phyloP scores from a whole-genome alignment of 2,888 invertebrate genomes.

The Perdita meconis region DNA sequence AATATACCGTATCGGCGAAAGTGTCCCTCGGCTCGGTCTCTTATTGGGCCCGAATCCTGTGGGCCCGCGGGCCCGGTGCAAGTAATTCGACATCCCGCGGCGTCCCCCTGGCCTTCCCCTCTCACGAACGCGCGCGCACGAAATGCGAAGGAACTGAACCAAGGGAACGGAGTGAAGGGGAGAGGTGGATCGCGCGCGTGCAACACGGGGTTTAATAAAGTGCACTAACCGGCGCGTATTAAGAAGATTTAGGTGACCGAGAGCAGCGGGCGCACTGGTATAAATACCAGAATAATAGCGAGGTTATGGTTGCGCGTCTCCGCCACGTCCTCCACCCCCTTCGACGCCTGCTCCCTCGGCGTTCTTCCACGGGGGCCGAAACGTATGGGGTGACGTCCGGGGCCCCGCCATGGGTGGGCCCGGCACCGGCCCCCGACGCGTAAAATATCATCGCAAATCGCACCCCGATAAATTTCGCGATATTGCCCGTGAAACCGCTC shows the following conservation, averaged over 20 bases:
- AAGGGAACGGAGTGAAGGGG: background rate
- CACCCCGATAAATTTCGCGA: constrained; percentile 80
- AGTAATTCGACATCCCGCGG: constrained; percentile 62
- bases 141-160: background rate
- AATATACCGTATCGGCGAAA: constrained; percentile 56
- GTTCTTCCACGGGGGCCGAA: constrained; percentile 66
- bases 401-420: constrained; percentile 78
- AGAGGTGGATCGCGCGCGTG: constrained; percentile 51
- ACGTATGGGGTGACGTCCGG: constrained; percentile 80
- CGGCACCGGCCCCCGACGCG: constrained; percentile 70
- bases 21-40: constrained; percentile 45
- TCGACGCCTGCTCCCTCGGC: constrained; percentile 40
- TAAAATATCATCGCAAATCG: constrained; percentile 81
- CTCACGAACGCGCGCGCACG: constrained; percentile 2
- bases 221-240: constrained; percentile 79
- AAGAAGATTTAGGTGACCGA: constrained; percentile 79
- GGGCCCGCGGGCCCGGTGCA: constrained; percentile 42
- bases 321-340: constrained; percentile 49
- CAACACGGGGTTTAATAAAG: constrained; percentile 75
- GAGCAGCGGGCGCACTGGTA: constrained; percentile 74
- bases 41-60: constrained; percentile 54
- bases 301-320: constrained; percentile 74
- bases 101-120: constrained; percentile 42
- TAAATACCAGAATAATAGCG: constrained; percentile 81
- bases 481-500: constrained; percentile 78